Evolutionary conservation across 2,113 vertebrate species (phyloP).

Genomic region (Isichthys henryi): DNA sequence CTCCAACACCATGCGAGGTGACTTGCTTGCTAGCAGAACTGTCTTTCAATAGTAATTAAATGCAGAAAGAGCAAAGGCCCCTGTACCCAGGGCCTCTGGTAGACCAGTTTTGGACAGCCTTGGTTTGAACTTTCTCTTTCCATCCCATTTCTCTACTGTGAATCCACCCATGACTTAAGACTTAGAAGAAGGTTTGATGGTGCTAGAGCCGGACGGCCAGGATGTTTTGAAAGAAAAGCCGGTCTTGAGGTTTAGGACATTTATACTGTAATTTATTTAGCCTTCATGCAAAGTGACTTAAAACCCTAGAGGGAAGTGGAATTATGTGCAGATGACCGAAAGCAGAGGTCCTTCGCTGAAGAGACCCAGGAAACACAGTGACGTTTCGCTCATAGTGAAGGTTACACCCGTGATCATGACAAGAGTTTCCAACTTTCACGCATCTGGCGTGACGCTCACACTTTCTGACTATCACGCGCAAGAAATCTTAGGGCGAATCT

Average conservation of each 20-base stretch:
- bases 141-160: neutral
- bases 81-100: neutral
- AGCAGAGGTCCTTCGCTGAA: neutral
- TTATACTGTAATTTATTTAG: neutral
- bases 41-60: neutral
- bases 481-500: too few species aligned
- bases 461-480: too few species aligned
- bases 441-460: neutral
- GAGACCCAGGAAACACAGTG: neutral
- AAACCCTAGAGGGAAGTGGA: neutral
- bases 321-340: neutral
- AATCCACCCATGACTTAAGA: neutral
- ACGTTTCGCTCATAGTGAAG: neutral
- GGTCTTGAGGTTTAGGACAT: neutral
- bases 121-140: neutral
- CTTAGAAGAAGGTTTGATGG: neutral
- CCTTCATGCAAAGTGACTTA: neutral
- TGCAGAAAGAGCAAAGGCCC: neutral
- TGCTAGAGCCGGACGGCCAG: neutral
- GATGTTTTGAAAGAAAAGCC: neutral
- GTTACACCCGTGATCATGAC: neutral
- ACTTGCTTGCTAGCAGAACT: neutral
- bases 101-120: neutral
- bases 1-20: neutral
- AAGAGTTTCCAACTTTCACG: too few species aligned